Conservation (phyloP, 2,113 vertebrate species). For the Leptobrachium ailaonicum region DNA sequence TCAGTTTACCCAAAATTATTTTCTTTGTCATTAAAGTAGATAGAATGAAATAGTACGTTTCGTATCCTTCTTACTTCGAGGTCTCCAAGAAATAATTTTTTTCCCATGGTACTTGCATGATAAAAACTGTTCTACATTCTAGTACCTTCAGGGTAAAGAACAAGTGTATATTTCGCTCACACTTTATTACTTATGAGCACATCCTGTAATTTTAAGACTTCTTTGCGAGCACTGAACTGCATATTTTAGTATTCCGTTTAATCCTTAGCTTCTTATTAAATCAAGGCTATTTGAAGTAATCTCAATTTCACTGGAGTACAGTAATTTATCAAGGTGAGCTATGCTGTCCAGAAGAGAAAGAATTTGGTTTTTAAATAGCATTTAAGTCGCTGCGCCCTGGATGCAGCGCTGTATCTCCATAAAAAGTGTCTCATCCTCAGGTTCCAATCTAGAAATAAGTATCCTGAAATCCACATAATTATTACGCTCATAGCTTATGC, state of each 20-base stretch:
- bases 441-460: slow-evolving; percentile 26
- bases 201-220: neutral
- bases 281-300: slow-evolving; percentile 3
- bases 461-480: slow-evolving; percentile 36
- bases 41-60: too few species aligned
- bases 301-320: neutral
- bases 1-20: too few species aligned
- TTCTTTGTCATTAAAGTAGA: too few species aligned
- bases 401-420: neutral
- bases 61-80: too few species aligned
- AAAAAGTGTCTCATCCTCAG: slow-evolving; percentile 8
- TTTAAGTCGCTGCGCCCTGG: slow-evolving; percentile 4
- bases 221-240: neutral
- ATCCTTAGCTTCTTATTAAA: slow-evolving; percentile 14
- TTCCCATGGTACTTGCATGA: too few species aligned
- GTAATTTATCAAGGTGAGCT: slow-evolving; percentile 24
- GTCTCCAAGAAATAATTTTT: too few species aligned
- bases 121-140: too few species aligned
- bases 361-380: slow-evolving; percentile 9
- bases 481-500: slow-evolving; percentile 46
- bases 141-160: neutral
- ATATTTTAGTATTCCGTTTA: neutral
- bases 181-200: neutral
- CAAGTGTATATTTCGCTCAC: neutral
- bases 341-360: slow-evolving; percentile 9